These are phyloP conservation scores for Latrodectus hesperus DNA, from an alignment of 2,888 invertebrate genomes.

Conservation along the genomic window DNA sequence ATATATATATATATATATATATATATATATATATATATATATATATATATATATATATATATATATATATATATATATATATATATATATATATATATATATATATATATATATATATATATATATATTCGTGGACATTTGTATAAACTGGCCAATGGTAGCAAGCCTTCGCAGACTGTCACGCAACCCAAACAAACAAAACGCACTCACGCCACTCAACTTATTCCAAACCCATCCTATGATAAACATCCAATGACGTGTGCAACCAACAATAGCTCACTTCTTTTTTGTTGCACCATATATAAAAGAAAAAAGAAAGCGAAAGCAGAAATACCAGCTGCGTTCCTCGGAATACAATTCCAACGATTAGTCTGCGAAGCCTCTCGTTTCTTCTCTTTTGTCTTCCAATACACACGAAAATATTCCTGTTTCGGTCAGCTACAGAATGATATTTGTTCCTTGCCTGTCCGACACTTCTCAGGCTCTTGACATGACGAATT, in stretches of 20 bases:
- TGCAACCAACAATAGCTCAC: neutral
- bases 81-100: no score
- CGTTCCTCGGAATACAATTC: neutral
- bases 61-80: no score
- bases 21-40: no score
- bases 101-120: no score
- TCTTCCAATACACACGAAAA: neutral
- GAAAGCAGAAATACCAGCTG: neutral
- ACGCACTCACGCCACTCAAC: neutral
- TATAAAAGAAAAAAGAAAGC: neutral
- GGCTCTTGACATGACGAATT: constrained; percentile 43
- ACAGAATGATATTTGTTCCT: neutral
- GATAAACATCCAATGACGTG: neutral
- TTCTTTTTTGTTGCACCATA: no score
- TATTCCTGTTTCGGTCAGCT: neutral
- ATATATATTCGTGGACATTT: no score
- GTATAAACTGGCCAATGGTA: neutral
- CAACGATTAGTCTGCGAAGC: neutral
- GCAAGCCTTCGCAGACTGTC: neutral
- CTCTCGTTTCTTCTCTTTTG: neutral
- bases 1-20: no score
- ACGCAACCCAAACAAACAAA: neutral
- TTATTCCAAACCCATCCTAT: neutral
- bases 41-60: no score
- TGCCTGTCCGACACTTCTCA: constrained; percentile 14